These are phyloP conservation scores for Ceyx melanurus DNA, from an alignment of 2,113 vertebrate genomes.

Conservation along the genomic window DNA sequence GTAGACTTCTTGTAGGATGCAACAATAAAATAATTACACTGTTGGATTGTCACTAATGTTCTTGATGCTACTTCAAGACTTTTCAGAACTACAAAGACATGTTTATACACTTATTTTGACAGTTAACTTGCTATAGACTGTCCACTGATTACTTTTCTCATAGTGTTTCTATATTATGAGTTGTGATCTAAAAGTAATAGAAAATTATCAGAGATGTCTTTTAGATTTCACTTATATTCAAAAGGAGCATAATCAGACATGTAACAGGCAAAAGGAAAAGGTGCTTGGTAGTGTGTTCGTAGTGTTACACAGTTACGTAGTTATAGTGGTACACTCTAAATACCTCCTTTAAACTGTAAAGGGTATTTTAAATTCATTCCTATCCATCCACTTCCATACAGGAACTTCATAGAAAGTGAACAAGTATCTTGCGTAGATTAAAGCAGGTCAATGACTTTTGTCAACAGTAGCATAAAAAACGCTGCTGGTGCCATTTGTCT, in stretches of 20 bases:
- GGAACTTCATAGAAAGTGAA: background rate
- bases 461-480: background rate
- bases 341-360: background rate
- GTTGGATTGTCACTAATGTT: background rate
- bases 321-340: background rate
- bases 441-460: background rate
- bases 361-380: background rate
- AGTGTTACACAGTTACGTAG: background rate
- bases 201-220: background rate
- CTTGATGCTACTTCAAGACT: background rate
- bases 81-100: background rate
- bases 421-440: background rate
- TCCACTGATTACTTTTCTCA: background rate
- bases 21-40: background rate
- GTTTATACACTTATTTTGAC: background rate
- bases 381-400: background rate
- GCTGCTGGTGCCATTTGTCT: background rate
- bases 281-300: background rate
- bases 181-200: background rate
- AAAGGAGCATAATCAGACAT: background rate
- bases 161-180: background rate
- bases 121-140: background rate
- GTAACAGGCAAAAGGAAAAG: background rate
- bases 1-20: background rate
- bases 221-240: background rate